A percentile compares a stretch with the other conserved stretches of the same genome.
Evolutionary conservation across 2,113 vertebrate genomes (phyloP).

Genomic region (Epinephelus cyanopodus): DNA sequence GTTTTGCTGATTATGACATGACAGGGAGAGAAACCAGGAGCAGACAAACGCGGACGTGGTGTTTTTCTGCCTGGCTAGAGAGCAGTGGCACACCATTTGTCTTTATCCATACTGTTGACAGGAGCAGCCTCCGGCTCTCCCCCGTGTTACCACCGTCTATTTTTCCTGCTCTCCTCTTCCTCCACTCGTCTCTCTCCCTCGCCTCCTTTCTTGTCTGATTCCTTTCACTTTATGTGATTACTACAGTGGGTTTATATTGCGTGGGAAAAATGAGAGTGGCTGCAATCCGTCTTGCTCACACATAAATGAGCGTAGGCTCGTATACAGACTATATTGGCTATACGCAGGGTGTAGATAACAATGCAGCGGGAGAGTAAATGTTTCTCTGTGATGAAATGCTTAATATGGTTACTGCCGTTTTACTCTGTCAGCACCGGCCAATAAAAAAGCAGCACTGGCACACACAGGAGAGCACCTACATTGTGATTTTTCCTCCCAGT

Average conservation of each 20-base stretch:
- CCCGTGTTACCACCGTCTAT: constrained; percentile 4
- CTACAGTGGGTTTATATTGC: constrained; percentile 29
- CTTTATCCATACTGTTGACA: constrained; percentile 80
- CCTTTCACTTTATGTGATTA: constrained; percentile 41
- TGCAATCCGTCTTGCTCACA: constrained; percentile 33
- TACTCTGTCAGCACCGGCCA: constrained; percentile 43
- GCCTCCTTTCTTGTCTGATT: constrained; percentile 8
- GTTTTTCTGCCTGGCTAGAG: constrained; percentile 84
- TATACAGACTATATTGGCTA: constrained; percentile 5
- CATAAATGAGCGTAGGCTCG: constrained; percentile 18
- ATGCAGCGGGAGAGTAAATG: constrained; percentile 20
- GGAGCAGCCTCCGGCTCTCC: constrained; percentile 53
- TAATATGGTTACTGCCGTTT: constrained; percentile 46
- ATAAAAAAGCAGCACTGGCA: constrained; percentile 34
- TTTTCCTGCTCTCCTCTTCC: background rate
- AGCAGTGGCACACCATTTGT: constrained; percentile 77
- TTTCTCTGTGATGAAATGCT: constrained; percentile 54
- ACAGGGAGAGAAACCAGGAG: constrained; percentile 63
- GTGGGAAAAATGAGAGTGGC: constrained; percentile 23
- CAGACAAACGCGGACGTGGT: constrained; percentile 69
- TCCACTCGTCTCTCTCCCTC: background rate
- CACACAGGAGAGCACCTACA: constrained; percentile 21
- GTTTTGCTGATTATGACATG: constrained; percentile 76
- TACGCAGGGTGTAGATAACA: constrained; percentile 9
- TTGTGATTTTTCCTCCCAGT: constrained; percentile 19